Conservation (phyloP, 2,888 invertebrate species). For the Lithophane leautieri region DNA sequence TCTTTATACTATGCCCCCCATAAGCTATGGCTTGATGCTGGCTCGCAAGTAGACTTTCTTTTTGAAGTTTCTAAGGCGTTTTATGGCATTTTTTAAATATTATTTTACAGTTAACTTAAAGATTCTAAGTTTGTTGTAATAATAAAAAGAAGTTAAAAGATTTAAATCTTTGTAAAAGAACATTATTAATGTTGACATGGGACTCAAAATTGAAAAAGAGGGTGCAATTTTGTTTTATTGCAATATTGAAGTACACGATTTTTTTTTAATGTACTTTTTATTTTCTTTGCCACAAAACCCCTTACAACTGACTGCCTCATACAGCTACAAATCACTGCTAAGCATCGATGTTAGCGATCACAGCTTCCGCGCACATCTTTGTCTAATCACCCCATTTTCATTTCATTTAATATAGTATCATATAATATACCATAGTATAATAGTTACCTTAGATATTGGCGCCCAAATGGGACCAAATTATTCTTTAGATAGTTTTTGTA, state of each 20-base stretch:
- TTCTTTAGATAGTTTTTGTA: slow-evolving; percentile 49
- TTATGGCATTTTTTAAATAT: slow-evolving; percentile 26
- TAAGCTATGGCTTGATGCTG: slow-evolving; percentile 63
- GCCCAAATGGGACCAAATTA: slow-evolving; percentile 48
- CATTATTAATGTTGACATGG: not conserved
- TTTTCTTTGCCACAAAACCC: slow-evolving; percentile 34
- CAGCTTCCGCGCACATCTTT: slow-evolving; percentile 69
- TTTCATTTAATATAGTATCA: slow-evolving; percentile 57
- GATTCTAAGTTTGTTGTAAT: not conserved
- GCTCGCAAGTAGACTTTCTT: slow-evolving; percentile 57
- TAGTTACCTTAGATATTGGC: slow-evolving; percentile 54
- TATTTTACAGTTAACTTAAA: not conserved
- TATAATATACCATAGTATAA: slow-evolving; percentile 45
- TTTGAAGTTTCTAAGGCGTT: slow-evolving; percentile 50
- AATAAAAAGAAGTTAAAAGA: not conserved
- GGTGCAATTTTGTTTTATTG: not conserved
- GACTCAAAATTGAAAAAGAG: not conserved
- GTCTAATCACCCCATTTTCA: slow-evolving; percentile 64
- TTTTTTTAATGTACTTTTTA: not conserved
- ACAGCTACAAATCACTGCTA: slow-evolving; percentile 60
- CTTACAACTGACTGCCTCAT: slow-evolving; percentile 45
- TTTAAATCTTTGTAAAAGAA: not conserved
- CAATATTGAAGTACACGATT: not conserved
- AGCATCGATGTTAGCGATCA: slow-evolving; percentile 68
- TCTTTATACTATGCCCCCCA: slow-evolving; percentile 48